A percentile compares a stretch with the other conserved stretches of the same genome.
Conservation (phyloP, 2,888 invertebrate genomes). For the Volucella inflata region DNA sequence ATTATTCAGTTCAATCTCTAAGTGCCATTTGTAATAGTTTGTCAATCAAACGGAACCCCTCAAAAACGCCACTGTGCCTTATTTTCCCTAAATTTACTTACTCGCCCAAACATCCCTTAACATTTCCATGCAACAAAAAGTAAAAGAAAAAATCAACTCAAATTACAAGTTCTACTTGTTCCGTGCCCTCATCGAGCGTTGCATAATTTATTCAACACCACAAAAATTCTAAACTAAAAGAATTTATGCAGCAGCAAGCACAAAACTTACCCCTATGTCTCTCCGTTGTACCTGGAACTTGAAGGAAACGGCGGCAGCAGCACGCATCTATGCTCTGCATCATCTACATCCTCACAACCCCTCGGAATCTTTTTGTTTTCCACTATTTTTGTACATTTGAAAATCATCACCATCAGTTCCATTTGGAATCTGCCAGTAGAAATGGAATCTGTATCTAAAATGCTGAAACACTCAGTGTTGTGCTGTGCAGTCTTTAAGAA, state of each 20-base stretch:
- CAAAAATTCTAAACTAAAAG: constrained; percentile 50
- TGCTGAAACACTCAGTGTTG: constrained; percentile 16
- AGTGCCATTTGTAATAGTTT: too few relatives aligned
- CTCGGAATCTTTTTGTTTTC: neutral
- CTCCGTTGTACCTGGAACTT: constrained; percentile 14
- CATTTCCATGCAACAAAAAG: neutral
- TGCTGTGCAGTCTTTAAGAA: neutral
- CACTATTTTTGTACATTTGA: neutral
- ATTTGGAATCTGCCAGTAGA: constrained; percentile 1
- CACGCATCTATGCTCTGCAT: constrained; percentile 41
- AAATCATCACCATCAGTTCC: constrained; percentile 27
- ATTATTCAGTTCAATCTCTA: too few relatives aligned
- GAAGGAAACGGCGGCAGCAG: constrained; percentile 32
- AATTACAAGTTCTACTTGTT: constrained; percentile 41
- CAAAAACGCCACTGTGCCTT: constrained; percentile 12
- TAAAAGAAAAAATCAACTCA: neutral
- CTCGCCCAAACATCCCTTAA: neutral
- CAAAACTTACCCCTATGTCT: constrained; percentile 35
- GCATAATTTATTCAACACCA: constrained; percentile 61
- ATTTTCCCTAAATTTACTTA: constrained; percentile 8
- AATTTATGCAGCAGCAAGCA: constrained; percentile 49
- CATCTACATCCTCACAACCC: constrained; percentile 16
- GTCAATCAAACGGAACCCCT: neutral
- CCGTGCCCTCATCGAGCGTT: neutral
- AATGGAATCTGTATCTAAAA: constrained; percentile 6